A percentile compares a stretch with the other conserved stretches of the same genome.
phyloP scores from a whole-genome alignment of 2,113 vertebrate genomes.

The Phoxinus phoxinus region DNA sequence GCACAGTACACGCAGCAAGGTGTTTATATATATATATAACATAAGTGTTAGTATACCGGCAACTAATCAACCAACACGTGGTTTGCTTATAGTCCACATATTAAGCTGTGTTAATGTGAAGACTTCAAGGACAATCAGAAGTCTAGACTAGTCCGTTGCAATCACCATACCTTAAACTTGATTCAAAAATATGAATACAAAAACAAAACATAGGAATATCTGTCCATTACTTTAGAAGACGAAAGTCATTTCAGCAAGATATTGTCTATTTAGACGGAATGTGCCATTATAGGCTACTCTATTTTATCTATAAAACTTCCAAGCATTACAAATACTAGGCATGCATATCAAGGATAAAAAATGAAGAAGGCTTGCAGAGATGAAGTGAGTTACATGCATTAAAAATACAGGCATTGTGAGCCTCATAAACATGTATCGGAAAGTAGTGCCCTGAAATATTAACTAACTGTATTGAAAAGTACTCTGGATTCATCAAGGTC shows the following conservation, averaged over 20 bases:
- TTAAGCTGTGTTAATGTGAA: not conserved
- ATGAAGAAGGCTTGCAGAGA: constrained; percentile 19
- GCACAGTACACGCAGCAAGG: too few species aligned
- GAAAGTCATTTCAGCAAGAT: not conserved
- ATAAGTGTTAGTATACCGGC: too few species aligned
- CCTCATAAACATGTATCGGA: constrained; percentile 13
- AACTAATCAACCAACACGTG: not conserved
- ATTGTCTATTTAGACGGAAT: not conserved
- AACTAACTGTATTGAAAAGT: constrained; percentile 31
- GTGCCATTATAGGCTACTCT: not conserved
- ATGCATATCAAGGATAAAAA: constrained; percentile 7
- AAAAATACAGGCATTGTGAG: constrained; percentile 13
- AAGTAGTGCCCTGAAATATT: constrained; percentile 7
- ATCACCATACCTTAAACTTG: constrained; percentile 32
- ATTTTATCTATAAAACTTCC: not conserved
- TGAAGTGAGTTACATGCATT: constrained; percentile 22
- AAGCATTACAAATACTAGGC: not conserved
- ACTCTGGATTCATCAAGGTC: constrained; percentile 37
- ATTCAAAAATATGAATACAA: not conserved
- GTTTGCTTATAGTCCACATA: not conserved
- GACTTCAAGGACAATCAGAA: constrained; percentile 61
- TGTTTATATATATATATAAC: too few species aligned
- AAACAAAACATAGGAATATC: not conserved
- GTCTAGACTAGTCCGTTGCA: constrained; percentile 36
- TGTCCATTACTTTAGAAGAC: not conserved